Conservation (phyloP, 2,888 invertebrate genomes). For the Iphiclides podalirius region DNA sequence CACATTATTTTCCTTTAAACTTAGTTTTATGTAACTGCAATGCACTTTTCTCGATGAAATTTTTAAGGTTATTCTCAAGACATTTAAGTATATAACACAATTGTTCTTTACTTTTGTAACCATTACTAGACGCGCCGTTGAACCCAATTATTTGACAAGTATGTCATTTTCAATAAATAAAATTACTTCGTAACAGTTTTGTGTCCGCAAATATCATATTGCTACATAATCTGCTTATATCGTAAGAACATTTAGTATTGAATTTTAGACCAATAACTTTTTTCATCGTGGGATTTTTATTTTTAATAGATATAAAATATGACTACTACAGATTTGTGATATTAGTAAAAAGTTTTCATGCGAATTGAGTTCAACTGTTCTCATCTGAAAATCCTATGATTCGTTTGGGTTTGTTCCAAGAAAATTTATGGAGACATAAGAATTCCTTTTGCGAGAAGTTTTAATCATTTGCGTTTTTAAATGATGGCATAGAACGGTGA, state of each 20-base stretch:
- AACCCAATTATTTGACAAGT: too few relatives aligned
- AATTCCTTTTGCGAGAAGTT: not conserved
- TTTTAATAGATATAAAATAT: not conserved
- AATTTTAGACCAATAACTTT: too few relatives aligned
- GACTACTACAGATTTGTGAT: not conserved
- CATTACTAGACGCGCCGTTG: too few relatives aligned
- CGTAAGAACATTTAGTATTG: too few relatives aligned
- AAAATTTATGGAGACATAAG: not conserved
- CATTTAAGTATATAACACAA: too few relatives aligned
- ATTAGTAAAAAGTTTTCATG: not conserved
- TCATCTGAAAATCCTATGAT: constrained; percentile 3
- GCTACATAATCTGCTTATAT: too few relatives aligned
- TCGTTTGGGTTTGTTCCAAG: not conserved
- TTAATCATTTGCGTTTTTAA: not conserved
- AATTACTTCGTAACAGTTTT: too few relatives aligned
- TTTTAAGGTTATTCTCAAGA: not conserved
- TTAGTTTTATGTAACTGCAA: not conserved
- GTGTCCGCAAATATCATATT: too few relatives aligned
- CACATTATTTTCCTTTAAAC: not conserved
- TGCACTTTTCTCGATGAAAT: not conserved
- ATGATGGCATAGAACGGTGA: too few relatives aligned
- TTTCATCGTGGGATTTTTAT: too few relatives aligned
- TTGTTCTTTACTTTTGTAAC: too few relatives aligned
- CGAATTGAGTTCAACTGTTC: not conserved
- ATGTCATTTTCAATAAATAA: too few relatives aligned